A percentile compares a stretch with the other conserved stretches of the same genome.
Evolutionary conservation across 1,140 invertebrate species (phyloP).

Genomic region (Copidosoma floridanum): DNA sequence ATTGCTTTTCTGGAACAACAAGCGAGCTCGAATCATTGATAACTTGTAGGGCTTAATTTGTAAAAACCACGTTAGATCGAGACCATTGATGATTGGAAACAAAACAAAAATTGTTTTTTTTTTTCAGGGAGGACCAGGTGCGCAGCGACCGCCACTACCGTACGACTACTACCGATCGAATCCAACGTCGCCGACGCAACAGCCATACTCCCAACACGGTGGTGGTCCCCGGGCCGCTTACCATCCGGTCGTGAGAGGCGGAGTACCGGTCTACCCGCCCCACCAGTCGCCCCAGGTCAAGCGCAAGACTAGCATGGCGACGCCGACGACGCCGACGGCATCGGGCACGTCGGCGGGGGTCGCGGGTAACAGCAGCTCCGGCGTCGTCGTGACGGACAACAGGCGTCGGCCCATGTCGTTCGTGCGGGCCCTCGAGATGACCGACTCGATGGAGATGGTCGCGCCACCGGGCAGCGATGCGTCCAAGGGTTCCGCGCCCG

Average conservation of each 20-base stretch:
- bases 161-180: conserved; percentile 68
- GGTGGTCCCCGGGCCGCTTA: conserved; percentile 51
- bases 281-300: conserved; percentile 67
- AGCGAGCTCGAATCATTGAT: too few species aligned
- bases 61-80: too few species aligned
- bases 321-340: conserved; percentile 52
- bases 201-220: conserved; percentile 49
- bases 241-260: conserved; percentile 64
- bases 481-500: not conserved
- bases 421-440: conserved; percentile 87
- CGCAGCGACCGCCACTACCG: conserved; percentile 45
- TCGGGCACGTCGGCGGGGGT: conserved; percentile 45
- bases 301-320: conserved; percentile 55
- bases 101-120: too few species aligned
- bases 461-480: conserved; percentile 35
- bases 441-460: conserved; percentile 78
- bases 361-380: not conserved
- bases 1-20: too few species aligned
- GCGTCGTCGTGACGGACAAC: conserved; percentile 41
- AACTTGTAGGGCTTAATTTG: too few species aligned
- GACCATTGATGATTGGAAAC: too few species aligned
- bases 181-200: conserved; percentile 74
- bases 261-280: conserved; percentile 68
- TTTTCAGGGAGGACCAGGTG: conserved; percentile 22
- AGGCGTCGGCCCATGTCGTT: conserved; percentile 83